A percentile compares a stretch with the other conserved stretches of the same genome.
Evolutionary conservation across 2,797 vertebrate species (phyloP).

Genomic region (Hypotaenidia okinawae): DNA sequence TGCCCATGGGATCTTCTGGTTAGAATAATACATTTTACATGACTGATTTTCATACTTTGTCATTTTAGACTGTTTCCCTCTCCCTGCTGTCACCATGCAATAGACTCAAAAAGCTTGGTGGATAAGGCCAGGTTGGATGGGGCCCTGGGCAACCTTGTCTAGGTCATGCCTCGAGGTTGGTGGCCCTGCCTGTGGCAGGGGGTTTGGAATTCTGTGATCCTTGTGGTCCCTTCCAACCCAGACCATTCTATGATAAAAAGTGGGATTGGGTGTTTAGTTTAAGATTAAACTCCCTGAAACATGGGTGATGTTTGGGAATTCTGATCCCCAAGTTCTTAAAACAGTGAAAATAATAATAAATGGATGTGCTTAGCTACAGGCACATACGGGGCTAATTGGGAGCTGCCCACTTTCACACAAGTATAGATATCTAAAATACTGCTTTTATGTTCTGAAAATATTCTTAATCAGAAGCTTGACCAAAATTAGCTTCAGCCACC

Average conservation of each 20-base stretch:
- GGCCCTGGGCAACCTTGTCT: no score
- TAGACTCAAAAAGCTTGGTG: neutral
- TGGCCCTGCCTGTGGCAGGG: no score
- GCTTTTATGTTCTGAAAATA: neutral
- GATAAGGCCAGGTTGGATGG: neutral
- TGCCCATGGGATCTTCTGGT: neutral
- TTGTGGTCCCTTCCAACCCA: no score
- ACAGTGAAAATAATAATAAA: neutral
- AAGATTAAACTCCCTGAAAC: neutral
- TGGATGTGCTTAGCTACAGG: neutral
- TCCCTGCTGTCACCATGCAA: neutral
- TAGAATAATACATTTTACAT: neutral
- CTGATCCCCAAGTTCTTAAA: neutral
- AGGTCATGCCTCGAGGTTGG: no score
- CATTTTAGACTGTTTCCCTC: neutral
- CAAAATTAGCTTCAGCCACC: neutral
- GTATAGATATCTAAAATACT: neutral
- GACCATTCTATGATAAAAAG: neutral
- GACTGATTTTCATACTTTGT: neutral
- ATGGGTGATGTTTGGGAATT: neutral
- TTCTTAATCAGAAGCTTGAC: neutral
- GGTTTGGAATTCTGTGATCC: no score
- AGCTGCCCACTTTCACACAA: neutral
- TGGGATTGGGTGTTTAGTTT: neutral
- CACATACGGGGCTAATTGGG: neutral